phyloP scores from a whole-genome alignment of 2,888 invertebrate genomes.

The Euproctis similis region DNA sequence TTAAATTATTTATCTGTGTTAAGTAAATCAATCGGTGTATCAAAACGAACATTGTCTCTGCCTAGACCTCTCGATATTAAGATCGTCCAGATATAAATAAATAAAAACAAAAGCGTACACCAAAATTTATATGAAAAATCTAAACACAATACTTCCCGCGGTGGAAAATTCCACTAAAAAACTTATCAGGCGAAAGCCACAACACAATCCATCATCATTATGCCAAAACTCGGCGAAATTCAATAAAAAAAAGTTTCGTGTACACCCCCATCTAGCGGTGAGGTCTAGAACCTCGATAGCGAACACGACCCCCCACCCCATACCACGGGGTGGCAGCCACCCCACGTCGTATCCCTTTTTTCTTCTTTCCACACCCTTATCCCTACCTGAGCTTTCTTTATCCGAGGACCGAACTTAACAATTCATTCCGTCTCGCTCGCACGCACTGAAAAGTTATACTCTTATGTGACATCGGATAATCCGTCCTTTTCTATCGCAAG shows the following conservation, averaged over 20 bases:
- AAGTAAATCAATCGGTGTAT: too few relatives aligned
- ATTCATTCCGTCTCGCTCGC: slow-evolving; percentile 52
- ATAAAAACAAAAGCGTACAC: too few relatives aligned
- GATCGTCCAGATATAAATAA: too few relatives aligned
- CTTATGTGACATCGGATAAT: slow-evolving; percentile 25
- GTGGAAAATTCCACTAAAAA: slow-evolving; percentile 54
- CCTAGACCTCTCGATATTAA: too few relatives aligned
- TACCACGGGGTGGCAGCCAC: slow-evolving; percentile 50
- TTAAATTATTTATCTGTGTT: too few relatives aligned
- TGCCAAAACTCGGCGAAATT: slow-evolving; percentile 69
- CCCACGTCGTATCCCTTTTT: slow-evolving; percentile 71
- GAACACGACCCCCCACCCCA: too few relatives aligned
- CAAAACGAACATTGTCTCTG: too few relatives aligned
- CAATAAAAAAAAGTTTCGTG: slow-evolving; percentile 66
- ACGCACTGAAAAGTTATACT: slow-evolving; percentile 13
- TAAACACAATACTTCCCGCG: slow-evolving; percentile 62
- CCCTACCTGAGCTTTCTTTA: slow-evolving; percentile 75
- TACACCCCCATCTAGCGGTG: slow-evolving; percentile 67
- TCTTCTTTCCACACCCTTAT: slow-evolving; percentile 73
- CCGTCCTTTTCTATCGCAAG: slow-evolving; percentile 47
- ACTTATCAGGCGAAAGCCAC: slow-evolving; percentile 67
- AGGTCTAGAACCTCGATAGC: slow-evolving; percentile 44
- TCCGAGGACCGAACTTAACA: slow-evolving; percentile 67
- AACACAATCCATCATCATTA: slow-evolving; percentile 74
- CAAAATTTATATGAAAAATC: too few relatives aligned